Evolutionary conservation across 2,888 invertebrate genomes (phyloP).

Genomic region (Argyresthia albistria): DNA sequence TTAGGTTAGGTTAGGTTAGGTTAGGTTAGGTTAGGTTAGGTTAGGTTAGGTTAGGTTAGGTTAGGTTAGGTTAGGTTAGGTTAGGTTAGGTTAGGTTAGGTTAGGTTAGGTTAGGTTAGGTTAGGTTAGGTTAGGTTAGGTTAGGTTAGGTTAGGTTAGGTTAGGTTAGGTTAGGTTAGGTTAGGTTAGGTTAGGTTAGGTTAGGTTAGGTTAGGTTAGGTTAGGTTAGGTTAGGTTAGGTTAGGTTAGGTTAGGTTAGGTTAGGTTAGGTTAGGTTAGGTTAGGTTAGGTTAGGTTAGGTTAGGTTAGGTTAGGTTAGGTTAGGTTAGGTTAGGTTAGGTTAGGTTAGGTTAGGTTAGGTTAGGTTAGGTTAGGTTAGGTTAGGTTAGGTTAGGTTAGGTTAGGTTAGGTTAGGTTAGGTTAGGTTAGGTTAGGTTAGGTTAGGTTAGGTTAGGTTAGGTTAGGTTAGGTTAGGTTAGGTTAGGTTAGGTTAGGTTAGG

Average conservation of each 20-base stretch:
- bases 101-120: slow-evolving; percentile 12
- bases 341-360: slow-evolving; percentile 11
- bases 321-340: slow-evolving; percentile 11
- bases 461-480: slow-evolving; percentile 18
- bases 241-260: slow-evolving; percentile 14
- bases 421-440: slow-evolving; percentile 14
- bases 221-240: slow-evolving; percentile 16
- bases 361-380: slow-evolving; percentile 15
- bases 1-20: slow-evolving; percentile 13
- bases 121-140: slow-evolving; percentile 14
- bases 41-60: slow-evolving; percentile 12
- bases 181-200: slow-evolving; percentile 17
- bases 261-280: slow-evolving; percentile 12
- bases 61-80: slow-evolving; percentile 12
- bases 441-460: slow-evolving; percentile 15
- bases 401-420: slow-evolving; percentile 15
- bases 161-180: slow-evolving; percentile 13
- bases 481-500: slow-evolving; percentile 18
- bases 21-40: slow-evolving; percentile 14
- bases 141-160: slow-evolving; percentile 13
- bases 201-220: slow-evolving; percentile 17
- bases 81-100: slow-evolving; percentile 11
- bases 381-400: slow-evolving; percentile 13
- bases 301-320: slow-evolving; percentile 10
- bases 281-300: slow-evolving; percentile 11